Evolutionary conservation across 2,797 vertebrate genomes (phyloP).

Genomic region (Sphenopsis melanotis): DNA sequence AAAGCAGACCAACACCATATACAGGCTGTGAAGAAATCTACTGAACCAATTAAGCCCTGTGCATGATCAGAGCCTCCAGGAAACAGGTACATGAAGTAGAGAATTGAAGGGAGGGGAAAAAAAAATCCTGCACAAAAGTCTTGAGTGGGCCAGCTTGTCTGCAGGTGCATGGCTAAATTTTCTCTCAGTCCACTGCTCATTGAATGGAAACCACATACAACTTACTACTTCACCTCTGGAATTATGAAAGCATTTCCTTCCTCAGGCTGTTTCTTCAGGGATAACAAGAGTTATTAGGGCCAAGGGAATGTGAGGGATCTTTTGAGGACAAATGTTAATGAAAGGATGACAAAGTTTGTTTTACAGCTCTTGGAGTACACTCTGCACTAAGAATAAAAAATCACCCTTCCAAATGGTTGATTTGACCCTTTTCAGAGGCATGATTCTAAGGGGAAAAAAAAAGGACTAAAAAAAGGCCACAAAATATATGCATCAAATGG

Average conservation of each 20-base stretch:
- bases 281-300: not conserved
- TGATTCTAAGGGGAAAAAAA: not conserved
- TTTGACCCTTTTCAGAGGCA: not conserved
- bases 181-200: not conserved
- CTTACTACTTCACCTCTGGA: not conserved
- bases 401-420: not conserved
- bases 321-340: not conserved
- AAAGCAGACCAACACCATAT: not conserved
- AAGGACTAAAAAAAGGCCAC: not conserved
- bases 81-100: not conserved
- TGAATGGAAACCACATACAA: not conserved
- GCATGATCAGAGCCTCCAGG: not conserved
- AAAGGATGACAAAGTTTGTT: not conserved
- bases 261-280: not conserved
- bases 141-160: not conserved
- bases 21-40: not conserved
- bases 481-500: conserved; percentile 23
- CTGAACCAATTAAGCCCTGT: not conserved
- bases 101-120: not conserved
- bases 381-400: conserved; percentile 1
- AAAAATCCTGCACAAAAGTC: not conserved
- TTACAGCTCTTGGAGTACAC: not conserved
- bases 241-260: not conserved
- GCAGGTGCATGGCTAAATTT: fast-evolving
- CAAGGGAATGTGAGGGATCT: not conserved